phyloP scores from a whole-genome alignment of 92 coral and sea anemone species.

The Pocillopora meandrina region DNA sequence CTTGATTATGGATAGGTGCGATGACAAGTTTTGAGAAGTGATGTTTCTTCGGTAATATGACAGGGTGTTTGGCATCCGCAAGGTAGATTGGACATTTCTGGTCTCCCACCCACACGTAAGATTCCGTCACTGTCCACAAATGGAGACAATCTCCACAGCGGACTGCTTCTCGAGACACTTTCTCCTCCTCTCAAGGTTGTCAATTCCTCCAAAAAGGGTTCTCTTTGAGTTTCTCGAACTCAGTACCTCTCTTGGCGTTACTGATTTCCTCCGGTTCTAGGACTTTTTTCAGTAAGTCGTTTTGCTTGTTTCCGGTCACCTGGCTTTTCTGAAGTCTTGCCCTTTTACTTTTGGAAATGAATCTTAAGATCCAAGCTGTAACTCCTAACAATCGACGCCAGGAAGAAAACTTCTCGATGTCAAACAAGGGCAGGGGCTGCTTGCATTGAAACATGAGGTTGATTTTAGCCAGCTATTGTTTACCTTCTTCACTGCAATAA shows the following conservation, averaged over 20 bases:
- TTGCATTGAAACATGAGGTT: not conserved
- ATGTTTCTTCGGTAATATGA: conserved; percentile 53
- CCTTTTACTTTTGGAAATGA: not conserved
- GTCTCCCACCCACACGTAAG: conserved; percentile 58
- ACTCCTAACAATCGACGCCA: conserved; percentile 1
- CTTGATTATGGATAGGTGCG: conserved; percentile 23
- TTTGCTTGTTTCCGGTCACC: not conserved
- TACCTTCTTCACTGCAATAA: conserved; percentile 14
- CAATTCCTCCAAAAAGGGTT: conserved; percentile 43
- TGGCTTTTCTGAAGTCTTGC: not conserved
- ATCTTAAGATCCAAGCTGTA: not conserved
- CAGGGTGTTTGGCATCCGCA: conserved; percentile 54
- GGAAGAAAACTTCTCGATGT: conserved; percentile 1
- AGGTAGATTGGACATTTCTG: conserved; percentile 46
- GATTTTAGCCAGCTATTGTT: conserved; percentile 25
- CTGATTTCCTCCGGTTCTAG: conserved; percentile 45
- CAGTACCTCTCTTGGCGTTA: conserved; percentile 42
- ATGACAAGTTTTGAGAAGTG: conserved; percentile 38
- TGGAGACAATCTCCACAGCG: conserved; percentile 30
- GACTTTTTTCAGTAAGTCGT: conserved; percentile 17
- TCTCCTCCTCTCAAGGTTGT: conserved; percentile 33
- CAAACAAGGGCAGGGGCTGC: not conserved
- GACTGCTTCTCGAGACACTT: conserved; percentile 22
- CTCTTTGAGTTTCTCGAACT: conserved; percentile 44
- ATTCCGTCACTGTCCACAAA: conserved; percentile 51